Conservation (phyloP, 2,113 vertebrate species). For the Odocoileus hemionus region DNA sequence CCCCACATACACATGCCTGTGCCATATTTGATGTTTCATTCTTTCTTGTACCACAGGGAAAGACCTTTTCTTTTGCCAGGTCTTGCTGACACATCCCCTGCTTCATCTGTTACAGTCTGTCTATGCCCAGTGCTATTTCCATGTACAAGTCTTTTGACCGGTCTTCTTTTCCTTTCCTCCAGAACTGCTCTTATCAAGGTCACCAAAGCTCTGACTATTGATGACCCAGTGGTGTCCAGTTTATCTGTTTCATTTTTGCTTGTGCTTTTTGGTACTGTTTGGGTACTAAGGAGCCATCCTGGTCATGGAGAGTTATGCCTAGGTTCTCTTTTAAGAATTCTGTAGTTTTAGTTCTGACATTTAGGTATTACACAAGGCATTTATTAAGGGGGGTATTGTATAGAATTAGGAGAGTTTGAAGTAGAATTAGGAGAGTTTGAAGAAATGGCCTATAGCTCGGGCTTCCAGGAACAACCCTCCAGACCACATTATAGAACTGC, state of each 20-base stretch:
- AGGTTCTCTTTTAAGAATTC: background rate
- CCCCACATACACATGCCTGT: background rate
- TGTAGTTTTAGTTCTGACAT: background rate
- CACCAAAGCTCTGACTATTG: background rate
- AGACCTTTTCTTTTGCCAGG: background rate
- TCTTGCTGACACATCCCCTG: background rate
- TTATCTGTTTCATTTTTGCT: background rate
- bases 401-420: background rate
- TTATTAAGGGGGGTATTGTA: background rate
- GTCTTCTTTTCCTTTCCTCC: background rate
- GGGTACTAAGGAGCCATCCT: background rate
- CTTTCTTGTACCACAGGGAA: background rate
- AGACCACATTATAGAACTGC: background rate
- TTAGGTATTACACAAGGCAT: background rate
- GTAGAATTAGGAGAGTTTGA: background rate
- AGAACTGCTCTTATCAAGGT: background rate
- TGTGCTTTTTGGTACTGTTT: background rate
- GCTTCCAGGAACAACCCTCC: background rate
- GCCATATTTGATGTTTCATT: background rate
- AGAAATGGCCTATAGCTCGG: background rate
- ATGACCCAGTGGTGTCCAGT: background rate
- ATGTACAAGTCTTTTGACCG: background rate
- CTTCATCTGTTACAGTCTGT: background rate
- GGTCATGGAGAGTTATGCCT: background rate
- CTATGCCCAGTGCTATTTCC: background rate